phyloP scores from a whole-genome alignment of 2,113 vertebrate genomes.

The Barnardius zonarius region DNA sequence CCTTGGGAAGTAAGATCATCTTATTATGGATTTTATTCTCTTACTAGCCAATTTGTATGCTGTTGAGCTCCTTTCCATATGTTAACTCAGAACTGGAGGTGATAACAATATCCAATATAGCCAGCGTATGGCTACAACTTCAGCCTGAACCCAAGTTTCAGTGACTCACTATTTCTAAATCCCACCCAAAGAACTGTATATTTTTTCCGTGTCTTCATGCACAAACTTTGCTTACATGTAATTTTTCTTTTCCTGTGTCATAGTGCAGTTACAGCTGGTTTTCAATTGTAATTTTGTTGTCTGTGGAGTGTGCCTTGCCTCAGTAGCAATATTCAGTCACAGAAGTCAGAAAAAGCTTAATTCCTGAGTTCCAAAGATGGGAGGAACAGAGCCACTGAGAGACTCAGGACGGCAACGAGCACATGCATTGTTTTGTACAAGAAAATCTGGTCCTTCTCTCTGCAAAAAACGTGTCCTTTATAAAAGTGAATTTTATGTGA shows the following conservation, averaged over 20 bases:
- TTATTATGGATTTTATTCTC: slow-evolving; percentile 3
- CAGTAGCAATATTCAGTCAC: not conserved
- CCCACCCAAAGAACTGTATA: not conserved
- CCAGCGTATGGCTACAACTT: slow-evolving; percentile 1
- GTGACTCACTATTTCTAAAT: not conserved
- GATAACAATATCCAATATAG: not conserved
- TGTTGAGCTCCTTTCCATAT: not conserved
- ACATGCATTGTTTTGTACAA: not conserved
- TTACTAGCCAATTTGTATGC: not conserved
- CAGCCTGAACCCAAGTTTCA: slow-evolving; percentile 38
- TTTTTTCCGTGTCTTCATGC: not conserved
- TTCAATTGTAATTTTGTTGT: not conserved
- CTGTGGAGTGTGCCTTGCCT: not conserved
- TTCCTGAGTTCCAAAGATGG: not conserved
- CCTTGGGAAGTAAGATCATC: slow-evolving; percentile 11
- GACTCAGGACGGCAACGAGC: not conserved
- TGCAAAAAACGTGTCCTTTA: not conserved
- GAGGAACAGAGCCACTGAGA: not conserved
- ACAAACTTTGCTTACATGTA: not conserved
- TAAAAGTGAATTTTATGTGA: not conserved
- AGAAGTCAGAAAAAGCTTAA: not conserved
- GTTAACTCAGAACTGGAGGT: slow-evolving; percentile 32
- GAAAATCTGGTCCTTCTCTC: not conserved
- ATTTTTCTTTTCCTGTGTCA: not conserved
- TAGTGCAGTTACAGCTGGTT: not conserved